These are phyloP conservation scores for Eilema depressum DNA, from an alignment of 2,888 invertebrate genomes.

Conservation along the genomic window DNA sequence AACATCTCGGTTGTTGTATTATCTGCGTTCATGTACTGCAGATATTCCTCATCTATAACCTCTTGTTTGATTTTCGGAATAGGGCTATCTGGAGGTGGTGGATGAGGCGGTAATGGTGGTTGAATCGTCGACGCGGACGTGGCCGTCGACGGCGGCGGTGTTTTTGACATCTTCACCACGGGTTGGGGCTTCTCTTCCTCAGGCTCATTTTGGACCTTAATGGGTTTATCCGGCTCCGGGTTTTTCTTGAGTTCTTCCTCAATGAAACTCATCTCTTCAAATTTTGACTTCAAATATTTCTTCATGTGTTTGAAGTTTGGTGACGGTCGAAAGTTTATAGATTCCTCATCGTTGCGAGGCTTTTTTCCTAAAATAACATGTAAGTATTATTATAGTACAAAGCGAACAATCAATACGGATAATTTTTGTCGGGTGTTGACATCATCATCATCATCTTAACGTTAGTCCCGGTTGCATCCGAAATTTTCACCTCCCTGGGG, in stretches of 20 bases:
- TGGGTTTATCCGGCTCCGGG: background rate
- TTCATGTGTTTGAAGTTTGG: constrained; percentile 76
- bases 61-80: constrained; percentile 58
- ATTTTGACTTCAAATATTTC: constrained; percentile 68
- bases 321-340: constrained; percentile 67
- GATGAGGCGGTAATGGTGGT: constrained; percentile 65
- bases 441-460: background rate
- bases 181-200: background rate
- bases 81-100: constrained; percentile 61
- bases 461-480: background rate
- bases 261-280: constrained; percentile 41
- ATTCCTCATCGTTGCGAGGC: constrained; percentile 58
- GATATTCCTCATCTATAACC: constrained; percentile 53
- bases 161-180: background rate
- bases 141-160: constrained; percentile 9
- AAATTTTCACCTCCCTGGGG: too few relatives aligned
- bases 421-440: background rate
- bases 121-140: constrained; percentile 42
- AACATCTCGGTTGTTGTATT: background rate
- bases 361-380: constrained; percentile 29
- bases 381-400: background rate
- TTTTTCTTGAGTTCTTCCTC: background rate
- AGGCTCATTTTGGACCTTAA: background rate
- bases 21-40: background rate
- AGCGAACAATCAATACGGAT: background rate